phyloP scores from a whole-genome alignment of 2,113 vertebrate genomes.

The Psilopsiagon aymara region DNA sequence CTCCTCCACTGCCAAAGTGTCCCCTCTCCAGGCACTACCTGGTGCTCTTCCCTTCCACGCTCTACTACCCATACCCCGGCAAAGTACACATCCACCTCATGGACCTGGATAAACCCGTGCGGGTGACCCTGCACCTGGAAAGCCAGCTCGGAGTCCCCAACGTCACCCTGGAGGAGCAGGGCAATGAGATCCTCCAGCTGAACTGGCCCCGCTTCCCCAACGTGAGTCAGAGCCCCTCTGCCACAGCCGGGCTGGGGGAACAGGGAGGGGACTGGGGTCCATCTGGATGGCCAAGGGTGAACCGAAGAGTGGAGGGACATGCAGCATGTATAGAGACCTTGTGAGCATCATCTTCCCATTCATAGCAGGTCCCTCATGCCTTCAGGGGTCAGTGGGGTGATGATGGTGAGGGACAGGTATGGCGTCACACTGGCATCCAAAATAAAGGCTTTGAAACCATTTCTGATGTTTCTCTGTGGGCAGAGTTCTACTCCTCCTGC shows the following conservation, averaged over 20 bases:
- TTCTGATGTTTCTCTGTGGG: not conserved
- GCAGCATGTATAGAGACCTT: fast-evolving
- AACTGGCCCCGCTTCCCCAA: not conserved
- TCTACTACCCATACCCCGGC: not conserved
- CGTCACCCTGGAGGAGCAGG: not conserved
- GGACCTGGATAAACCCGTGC: not conserved
- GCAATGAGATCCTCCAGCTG: not conserved
- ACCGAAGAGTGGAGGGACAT: not conserved
- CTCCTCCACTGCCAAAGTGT: not conserved
- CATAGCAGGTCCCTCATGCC: not conserved
- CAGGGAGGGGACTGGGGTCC: not conserved
- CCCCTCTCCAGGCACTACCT: not conserved
- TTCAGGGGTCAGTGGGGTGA: not conserved
- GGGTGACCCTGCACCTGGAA: not conserved
- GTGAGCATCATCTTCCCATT: not conserved
- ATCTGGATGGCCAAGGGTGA: not conserved
- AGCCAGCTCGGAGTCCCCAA: not conserved
- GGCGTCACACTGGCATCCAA: not conserved
- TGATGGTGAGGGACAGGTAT: fast-evolving
- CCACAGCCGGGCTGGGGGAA: not conserved
- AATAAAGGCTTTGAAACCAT: not conserved
- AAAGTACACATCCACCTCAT: not conserved
- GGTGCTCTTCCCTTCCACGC: not conserved
- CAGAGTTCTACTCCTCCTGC: not conserved
- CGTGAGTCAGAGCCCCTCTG: fast-evolving